Evolutionary conservation across 2,797 vertebrate species (phyloP).

Genomic region (Sebastiscus tertius): DNA sequence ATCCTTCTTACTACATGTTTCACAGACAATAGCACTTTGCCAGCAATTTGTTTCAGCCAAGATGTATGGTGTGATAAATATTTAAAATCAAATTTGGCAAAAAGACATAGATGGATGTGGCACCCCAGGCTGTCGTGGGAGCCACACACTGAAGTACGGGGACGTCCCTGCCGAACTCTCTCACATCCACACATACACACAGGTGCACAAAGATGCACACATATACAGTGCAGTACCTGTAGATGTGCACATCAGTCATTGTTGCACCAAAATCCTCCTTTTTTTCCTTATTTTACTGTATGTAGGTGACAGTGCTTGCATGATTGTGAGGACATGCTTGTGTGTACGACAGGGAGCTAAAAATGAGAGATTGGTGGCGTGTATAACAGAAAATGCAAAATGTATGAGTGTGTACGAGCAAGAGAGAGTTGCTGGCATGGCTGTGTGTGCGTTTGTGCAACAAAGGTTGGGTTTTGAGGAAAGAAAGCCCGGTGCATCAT

Average conservation of each 20-base stretch:
- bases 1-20: conserved; percentile 95
- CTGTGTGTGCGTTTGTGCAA: background rate
- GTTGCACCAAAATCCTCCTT: background rate
- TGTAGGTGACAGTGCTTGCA: background rate
- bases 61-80: conserved; percentile 99
- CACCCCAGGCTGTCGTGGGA: conserved; percentile 86
- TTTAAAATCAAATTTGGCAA: conserved; percentile 99
- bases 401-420: background rate
- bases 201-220: background rate
- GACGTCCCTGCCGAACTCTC: conserved; percentile 57
- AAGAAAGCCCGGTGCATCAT: background rate
- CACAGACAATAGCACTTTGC: conserved; percentile 98
- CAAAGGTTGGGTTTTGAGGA: too few species aligned
- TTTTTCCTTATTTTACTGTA: background rate
- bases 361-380: background rate
- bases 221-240: conserved; percentile 14
- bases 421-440: background rate
- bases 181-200: conserved; percentile 19
- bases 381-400: background rate
- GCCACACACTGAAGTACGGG: conserved; percentile 67
- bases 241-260: conserved; percentile 7
- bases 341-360: background rate
- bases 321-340: background rate
- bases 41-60: conserved; percentile 97
- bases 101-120: conserved; percentile 99